Evolutionary conservation across 2,888 invertebrate species (phyloP), one percentile per base, ranked within the genome.

Genomic region (Cepaea hortensis): DNA sequence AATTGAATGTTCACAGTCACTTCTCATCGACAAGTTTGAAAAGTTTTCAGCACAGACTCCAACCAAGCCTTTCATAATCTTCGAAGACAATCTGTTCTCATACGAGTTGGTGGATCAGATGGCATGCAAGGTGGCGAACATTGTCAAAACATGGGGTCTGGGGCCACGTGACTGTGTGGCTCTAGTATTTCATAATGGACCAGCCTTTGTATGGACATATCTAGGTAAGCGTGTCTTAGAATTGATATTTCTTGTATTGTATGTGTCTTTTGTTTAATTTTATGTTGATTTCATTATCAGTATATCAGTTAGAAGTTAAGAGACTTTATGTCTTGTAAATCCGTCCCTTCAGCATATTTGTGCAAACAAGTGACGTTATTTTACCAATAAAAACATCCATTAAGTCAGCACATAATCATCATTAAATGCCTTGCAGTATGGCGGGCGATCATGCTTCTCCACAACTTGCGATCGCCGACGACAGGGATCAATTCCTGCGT

Each of bases 141-240:
- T 91, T 82, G 87, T 65, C n/a, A 77, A 61, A 55, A 23, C 76
- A 50, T 90, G 91, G 88, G 72, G 82, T 13, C 23, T 87, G 18
- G 91, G 91, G 7, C 84, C 85, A 18, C 92, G 91, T 0, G 92
- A 93, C 55, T 91, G 90, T 72, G 92, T 92, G 4, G 93, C 93
- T 23, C 88, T 94, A 11, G 88, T 93, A 88, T 90, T 92, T n/a
- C 84, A 90, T 80, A 94, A 93, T 89, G 91, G 91, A 55, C 93
- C 94, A 50, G 90, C 91, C 0, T 93, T 93, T 86, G 87, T 93
- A 3, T 93, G 93, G 93, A 93, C 92, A 20, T 91, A 91, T 88
- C 84, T 92, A 80, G 93, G 93, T 93, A 88, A 88, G 90, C 81
- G 62, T 18, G 7, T 35, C 46, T 23, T 3, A 73, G 4, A 9